These are phyloP conservation scores for Cirrhinus mrigala DNA, from an alignment of 2,797 vertebrate species.

Conservation along the genomic window DNA sequence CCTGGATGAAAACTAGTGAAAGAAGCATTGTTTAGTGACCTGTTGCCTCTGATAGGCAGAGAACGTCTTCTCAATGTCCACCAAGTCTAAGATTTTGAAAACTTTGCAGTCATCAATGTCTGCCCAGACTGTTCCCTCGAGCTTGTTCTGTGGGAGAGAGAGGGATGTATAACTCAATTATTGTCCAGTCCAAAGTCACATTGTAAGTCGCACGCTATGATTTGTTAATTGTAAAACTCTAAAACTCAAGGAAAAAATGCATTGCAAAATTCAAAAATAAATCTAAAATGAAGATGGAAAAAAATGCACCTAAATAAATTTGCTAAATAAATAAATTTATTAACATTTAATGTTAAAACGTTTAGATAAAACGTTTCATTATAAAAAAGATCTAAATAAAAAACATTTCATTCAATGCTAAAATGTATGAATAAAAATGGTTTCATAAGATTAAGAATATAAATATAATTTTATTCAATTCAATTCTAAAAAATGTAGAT, in stretches of 20 bases:
- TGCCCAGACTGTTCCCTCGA: constrained; percentile 93
- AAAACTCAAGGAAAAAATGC: not conserved
- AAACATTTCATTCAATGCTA: not conserved
- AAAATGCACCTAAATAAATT: not conserved
- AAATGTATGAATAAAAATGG: not conserved
- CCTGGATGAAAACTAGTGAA: constrained; percentile 20
- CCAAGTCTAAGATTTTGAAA: constrained; percentile 93
- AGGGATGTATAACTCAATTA: not conserved
- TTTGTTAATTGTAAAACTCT: not conserved
- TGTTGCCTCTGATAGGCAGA: constrained; percentile 99
- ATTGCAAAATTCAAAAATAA: not conserved
- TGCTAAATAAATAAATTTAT: not conserved
- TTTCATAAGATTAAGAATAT: not conserved
- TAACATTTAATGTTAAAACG: not conserved
- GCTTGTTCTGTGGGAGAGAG: constrained; percentile 85
- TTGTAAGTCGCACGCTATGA: not conserved
- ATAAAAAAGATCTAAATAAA: not conserved
- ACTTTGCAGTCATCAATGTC: constrained; percentile 92
- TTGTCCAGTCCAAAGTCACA: not conserved
- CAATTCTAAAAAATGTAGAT: not conserved
- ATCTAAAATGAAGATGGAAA: not conserved
- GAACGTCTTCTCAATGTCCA: constrained; percentile 96
- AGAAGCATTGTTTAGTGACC: constrained; percentile 74
- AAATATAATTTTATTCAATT: not conserved
- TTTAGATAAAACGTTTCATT: not conserved